These are phyloP conservation scores for Sceloporus tristichus DNA, from an alignment of 2,113 vertebrate species.

Conservation along the genomic window DNA sequence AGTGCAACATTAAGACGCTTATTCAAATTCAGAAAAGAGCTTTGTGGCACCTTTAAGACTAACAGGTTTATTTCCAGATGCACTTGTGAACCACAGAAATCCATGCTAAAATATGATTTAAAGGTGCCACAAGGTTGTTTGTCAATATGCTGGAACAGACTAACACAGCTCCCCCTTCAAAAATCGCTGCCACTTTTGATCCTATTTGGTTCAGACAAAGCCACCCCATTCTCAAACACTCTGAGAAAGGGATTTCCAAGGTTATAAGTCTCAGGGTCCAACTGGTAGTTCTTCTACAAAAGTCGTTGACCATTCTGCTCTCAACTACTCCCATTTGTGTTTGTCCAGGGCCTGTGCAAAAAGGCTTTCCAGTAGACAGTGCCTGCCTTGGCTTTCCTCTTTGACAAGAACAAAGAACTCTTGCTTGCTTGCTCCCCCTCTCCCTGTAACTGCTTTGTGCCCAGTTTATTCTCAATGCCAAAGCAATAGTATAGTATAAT, in stretches of 20 bases:
- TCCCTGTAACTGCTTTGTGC: background rate
- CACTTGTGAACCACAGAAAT: too few relatives aligned
- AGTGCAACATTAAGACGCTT: background rate
- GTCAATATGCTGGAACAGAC: background rate
- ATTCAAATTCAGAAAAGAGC: too few relatives aligned
- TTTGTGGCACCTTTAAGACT: too few relatives aligned
- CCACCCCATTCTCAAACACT: background rate
- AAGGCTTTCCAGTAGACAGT: background rate
- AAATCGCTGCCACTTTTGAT: background rate
- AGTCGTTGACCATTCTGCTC: background rate
- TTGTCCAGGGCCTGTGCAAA: background rate
- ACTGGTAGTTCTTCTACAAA: background rate
- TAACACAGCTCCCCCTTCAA: background rate
- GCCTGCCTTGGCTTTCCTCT: background rate
- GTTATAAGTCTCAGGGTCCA: too few relatives aligned
- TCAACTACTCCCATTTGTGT: background rate
- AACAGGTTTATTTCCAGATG: too few relatives aligned
- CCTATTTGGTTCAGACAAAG: background rate
- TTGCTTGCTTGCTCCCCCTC: background rate
- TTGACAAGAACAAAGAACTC: slow-evolving; percentile 3
- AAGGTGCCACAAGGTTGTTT: background rate
- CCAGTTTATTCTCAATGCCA: background rate
- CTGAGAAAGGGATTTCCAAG: background rate
- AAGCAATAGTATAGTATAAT: background rate
- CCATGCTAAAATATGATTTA: too few relatives aligned